Base-by-base conservation (phyloP, 1,140 invertebrate species). In the Neodiprion lecontei region DNA sequence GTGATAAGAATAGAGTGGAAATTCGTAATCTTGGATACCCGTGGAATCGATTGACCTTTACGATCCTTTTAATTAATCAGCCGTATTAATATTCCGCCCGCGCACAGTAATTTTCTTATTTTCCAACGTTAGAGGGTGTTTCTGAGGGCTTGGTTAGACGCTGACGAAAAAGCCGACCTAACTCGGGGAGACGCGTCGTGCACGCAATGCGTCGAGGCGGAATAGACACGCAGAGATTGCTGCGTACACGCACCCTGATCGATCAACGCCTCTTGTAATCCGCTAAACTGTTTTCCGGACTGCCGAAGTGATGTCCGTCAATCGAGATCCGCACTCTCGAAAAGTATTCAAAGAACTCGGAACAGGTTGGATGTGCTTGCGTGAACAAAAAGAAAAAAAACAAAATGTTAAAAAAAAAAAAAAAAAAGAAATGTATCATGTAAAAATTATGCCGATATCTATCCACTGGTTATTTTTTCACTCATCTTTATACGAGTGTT, bases 181-280 rank as follows among this genome's bases (percentile, higher is more conserved):
- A 40, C 28, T 40, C 28, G 5, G n/a, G 53, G 53, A 17, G 53
- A 61, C 53, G 53, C 28, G 28, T 17, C 9, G 11, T 61, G 53
- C 53, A 61, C 53, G 53, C 53, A 61, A 61, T 61, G 53, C 53
- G 53, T 61, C 53, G 53, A 61, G 53, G 9, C 53, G 53, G n/a
- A 61, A 12, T 12, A 17, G n/a, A 61, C 53, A 61, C 53, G 53
- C 53, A 9, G 53, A 61, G 53, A 17, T 9, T 9, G 53, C 9
- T 61, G 53, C 53, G 14, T 40, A 40, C 53, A 61, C 9, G 53
- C 53, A 61, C 53, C 53, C 53, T 61, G 53, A 14, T 61, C 53
- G 53, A 61, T 61, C 53, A 61, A 5, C 53, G 53, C 4, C 3
- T 12, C 28, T 40, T 9, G 53, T 61, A 61, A 61, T 61, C 11